A percentile compares a stretch with the other conserved stretches of the same genome.
phyloP scores from a whole-genome alignment of 2,797 vertebrate species.

The Ctenochaetus hawaiiensis region DNA sequence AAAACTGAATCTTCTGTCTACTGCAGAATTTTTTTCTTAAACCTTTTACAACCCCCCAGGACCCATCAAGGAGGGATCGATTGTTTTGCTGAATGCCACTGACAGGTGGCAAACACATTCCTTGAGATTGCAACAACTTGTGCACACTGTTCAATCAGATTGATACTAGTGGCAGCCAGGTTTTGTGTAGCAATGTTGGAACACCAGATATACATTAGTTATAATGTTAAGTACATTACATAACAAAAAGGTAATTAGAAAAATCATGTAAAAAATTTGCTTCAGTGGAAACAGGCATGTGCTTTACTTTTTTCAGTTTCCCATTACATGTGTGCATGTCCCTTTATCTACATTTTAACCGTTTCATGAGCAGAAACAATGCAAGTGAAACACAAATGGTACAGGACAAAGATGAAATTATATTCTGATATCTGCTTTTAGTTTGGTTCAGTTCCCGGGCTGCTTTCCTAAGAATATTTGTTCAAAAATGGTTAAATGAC shows the following conservation, averaged over 20 bases:
- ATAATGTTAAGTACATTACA: not conserved
- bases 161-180: not conserved
- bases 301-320: too few species aligned
- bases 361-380: not conserved
- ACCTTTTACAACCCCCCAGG: not conserved
- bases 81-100: not conserved
- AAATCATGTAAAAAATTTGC: not conserved
- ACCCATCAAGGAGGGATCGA: not conserved
- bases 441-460: not conserved
- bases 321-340: too few species aligned
- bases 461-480: not conserved
- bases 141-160: not conserved
- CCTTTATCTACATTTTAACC: not conserved
- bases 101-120: not conserved
- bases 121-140: not conserved
- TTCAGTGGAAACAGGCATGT: too few species aligned
- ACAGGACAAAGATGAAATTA: not conserved
- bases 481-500: not conserved
- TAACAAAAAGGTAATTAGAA: not conserved
- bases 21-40: not conserved
- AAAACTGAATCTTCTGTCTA: not conserved
- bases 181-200: too few species aligned
- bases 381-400: not conserved
- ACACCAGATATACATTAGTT: too few species aligned
- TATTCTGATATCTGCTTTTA: not conserved